phyloP scores from a whole-genome alignment of 2,888 invertebrate species.

The Synergus itoensis region DNA sequence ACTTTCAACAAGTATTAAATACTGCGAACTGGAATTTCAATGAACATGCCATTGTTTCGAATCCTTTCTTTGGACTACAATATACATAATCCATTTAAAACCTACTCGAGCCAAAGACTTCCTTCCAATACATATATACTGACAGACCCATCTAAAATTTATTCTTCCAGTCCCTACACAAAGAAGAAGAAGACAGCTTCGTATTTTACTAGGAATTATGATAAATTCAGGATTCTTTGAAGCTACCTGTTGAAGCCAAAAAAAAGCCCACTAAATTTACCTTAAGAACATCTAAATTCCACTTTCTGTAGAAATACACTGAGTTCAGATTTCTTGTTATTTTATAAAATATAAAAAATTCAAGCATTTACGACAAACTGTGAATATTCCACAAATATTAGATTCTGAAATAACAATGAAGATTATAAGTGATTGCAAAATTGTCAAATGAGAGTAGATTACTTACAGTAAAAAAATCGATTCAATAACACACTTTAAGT shows the following conservation, averaged over 20 bases:
- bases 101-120: slow-evolving; percentile 3
- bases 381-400: no score
- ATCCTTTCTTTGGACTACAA: neutral
- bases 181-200: neutral
- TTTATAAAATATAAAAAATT: no score
- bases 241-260: slow-evolving; percentile 26
- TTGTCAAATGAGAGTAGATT: no score
- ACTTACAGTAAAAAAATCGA: neutral
- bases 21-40: neutral
- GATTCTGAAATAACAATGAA: no score
- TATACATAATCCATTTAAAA: slow-evolving; percentile 2
- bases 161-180: neutral
- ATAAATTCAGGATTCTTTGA: neutral
- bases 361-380: no score
- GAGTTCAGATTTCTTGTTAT: no score
- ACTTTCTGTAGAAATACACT: neutral
- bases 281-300: neutral
- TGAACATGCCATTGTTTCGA: slow-evolving; percentile 11
- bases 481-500: neutral
- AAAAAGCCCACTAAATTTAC: neutral
- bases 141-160: neutral
- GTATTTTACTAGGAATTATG: neutral
- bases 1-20: slow-evolving; percentile 5
- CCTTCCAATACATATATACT: neutral
- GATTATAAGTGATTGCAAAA: no score